These are phyloP conservation scores for Morelia viridis DNA, from an alignment of 2,797 vertebrate species.

Conservation along the genomic window DNA sequence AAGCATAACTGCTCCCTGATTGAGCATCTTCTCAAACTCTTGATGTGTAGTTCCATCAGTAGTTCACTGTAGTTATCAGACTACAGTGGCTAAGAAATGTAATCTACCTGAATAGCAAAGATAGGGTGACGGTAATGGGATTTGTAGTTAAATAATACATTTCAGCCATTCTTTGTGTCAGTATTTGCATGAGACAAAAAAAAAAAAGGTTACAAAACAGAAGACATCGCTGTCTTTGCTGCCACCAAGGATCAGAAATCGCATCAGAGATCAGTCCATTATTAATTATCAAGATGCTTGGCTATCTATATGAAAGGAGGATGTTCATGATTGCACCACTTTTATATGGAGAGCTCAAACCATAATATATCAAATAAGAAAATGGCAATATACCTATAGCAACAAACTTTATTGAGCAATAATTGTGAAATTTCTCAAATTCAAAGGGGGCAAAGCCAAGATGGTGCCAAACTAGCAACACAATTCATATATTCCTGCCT, in stretches of 20 bases:
- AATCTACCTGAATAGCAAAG: not conserved
- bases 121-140: not conserved
- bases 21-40: constrained; percentile 29
- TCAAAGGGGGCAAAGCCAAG: no score
- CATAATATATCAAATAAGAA: not conserved
- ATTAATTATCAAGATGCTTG: not conserved
- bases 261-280: not conserved
- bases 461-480: no score
- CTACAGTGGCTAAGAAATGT: constrained; percentile 1
- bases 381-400: not conserved
- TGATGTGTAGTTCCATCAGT: not conserved
- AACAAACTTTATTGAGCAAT: not conserved
- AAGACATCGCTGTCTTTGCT: not conserved
- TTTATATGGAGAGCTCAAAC: not conserved
- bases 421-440: not conserved
- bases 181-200: not conserved
- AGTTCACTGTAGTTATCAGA: constrained; percentile 5
- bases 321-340: not conserved
- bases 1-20: constrained; percentile 41
- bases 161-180: not conserved
- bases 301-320: not conserved
- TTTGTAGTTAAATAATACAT: not conserved
- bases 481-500: not conserved
- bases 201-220: not conserved
- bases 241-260: not conserved